These are phyloP conservation scores for Cheilosia pagana DNA, from an alignment of 2,888 invertebrate species.

Conservation along the genomic window DNA sequence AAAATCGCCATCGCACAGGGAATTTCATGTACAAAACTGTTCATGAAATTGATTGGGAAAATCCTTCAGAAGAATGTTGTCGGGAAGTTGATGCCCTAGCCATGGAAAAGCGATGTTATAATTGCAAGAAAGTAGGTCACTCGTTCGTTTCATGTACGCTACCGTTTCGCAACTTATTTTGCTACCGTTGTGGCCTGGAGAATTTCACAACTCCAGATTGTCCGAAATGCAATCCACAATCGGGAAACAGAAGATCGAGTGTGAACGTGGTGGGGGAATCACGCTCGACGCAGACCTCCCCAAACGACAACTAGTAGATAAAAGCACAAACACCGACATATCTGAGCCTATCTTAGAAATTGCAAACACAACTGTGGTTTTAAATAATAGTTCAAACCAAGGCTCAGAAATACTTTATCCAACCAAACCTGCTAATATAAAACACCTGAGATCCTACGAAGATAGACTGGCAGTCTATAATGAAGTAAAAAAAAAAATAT, in stretches of 20 bases:
- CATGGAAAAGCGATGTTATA: too few relatives aligned
- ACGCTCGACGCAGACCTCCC: neutral
- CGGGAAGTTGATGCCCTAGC: too few relatives aligned
- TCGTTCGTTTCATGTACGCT: too few relatives aligned
- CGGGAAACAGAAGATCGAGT: slow-evolving; percentile 1
- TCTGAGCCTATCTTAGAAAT: neutral
- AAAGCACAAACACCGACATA: neutral
- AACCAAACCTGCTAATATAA: neutral
- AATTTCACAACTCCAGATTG: neutral
- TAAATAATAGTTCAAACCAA: neutral
- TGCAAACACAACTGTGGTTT: neutral
- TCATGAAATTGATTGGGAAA: too few relatives aligned
- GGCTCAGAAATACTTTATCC: neutral
- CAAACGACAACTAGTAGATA: neutral
- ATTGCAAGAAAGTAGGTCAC: too few relatives aligned
- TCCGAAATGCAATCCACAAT: neutral
- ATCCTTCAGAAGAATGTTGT: too few relatives aligned
- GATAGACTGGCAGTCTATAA: too few relatives aligned
- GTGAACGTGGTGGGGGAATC: neutral
- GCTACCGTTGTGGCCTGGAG: too few relatives aligned
- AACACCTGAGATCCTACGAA: neutral
- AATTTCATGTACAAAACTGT: too few relatives aligned
- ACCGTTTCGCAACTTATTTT: too few relatives aligned
- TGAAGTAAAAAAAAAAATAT: neutral
- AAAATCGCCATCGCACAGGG: too few relatives aligned